phyloP scores from a whole-genome alignment of 2,888 invertebrate species.

The Aethes cnicana region DNA sequence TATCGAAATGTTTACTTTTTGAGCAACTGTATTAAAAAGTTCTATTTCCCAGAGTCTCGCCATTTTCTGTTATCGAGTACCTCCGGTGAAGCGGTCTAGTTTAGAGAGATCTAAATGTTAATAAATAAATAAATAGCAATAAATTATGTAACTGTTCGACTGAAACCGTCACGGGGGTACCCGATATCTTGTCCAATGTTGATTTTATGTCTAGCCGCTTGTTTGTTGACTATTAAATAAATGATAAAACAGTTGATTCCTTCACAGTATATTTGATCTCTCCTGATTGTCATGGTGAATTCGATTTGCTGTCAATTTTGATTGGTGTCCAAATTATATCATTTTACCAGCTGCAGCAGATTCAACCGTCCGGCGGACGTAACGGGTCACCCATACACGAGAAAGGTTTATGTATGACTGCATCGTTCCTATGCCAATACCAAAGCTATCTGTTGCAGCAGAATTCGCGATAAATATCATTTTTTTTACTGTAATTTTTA shows the following conservation, averaged over 20 bases:
- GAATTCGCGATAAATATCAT: neutral
- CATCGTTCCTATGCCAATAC: neutral
- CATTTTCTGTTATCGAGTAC: neutral
- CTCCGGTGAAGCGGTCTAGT: neutral
- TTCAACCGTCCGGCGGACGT: slow-evolving; percentile 10
- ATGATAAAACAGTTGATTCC: no score
- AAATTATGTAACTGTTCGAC: slow-evolving; percentile 5
- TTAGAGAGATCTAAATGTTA: slow-evolving; percentile 1
- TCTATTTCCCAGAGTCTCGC: neutral
- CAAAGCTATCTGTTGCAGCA: slow-evolving; percentile 8
- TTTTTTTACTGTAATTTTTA: no score
- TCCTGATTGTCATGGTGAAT: no score
- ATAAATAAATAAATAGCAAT: slow-evolving; percentile 6
- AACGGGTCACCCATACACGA: neutral
- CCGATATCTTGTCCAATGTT: neutral
- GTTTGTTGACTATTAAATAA: neutral
- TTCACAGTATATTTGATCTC: no score
- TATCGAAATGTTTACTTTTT: no score
- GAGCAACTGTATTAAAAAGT: neutral
- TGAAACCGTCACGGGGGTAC: neutral
- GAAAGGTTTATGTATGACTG: neutral
- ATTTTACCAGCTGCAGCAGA: slow-evolving; percentile 2
- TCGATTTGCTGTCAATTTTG: slow-evolving; percentile 2
- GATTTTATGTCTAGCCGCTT: slow-evolving; percentile 11
- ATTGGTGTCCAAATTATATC: neutral